Conservation (phyloP, 2,113 vertebrate species). For the Carassius auratus region DNA sequence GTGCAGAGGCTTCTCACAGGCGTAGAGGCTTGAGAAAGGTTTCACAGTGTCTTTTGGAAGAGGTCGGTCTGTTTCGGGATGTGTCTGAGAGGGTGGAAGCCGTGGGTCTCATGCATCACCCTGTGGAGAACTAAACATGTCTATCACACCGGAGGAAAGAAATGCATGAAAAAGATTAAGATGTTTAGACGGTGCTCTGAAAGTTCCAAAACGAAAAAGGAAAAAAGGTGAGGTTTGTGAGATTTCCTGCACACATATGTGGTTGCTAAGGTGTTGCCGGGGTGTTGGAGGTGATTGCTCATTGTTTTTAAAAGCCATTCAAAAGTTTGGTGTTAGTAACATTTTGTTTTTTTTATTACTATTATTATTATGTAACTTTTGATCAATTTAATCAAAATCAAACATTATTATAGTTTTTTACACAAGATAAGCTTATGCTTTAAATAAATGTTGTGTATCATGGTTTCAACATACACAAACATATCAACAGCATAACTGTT, state of each 20-base stretch:
- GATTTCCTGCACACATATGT: not conserved
- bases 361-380: too few species aligned
- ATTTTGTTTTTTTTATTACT: not conserved
- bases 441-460: not conserved
- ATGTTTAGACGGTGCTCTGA: conserved; percentile 81
- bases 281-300: not conserved
- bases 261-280: not conserved
- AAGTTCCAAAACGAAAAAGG: conserved; percentile 70
- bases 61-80: conserved; percentile 57
- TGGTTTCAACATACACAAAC: not conserved
- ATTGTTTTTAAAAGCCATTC: not conserved
- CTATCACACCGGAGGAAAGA: conserved; percentile 28
- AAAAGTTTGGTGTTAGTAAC: too few species aligned
- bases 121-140: conserved; percentile 48
- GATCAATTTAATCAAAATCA: too few species aligned
- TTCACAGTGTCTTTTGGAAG: not conserved
- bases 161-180: conserved; percentile 58
- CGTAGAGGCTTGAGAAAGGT: not conserved
- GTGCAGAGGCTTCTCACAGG: not conserved
- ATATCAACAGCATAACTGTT: not conserved
- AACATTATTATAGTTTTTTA: not conserved
- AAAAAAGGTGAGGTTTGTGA: conserved; percentile 76
- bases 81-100: conserved; percentile 60
- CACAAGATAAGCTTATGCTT: not conserved
- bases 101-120: conserved; percentile 36